Base-by-base conservation (phyloP, 2,888 invertebrate species). In the Trachelus iudaicus region DNA sequence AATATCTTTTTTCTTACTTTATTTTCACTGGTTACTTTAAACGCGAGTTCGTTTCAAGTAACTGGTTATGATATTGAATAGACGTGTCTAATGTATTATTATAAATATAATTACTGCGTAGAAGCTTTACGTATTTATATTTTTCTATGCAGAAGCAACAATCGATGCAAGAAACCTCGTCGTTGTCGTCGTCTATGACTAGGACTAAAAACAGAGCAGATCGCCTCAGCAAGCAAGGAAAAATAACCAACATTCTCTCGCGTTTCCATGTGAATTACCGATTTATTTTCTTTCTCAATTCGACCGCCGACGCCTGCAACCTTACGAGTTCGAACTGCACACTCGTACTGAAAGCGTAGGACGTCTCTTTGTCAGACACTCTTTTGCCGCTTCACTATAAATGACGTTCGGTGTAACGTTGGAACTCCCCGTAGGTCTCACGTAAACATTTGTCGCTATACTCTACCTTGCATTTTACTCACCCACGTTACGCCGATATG, bases 1-100 rank as follows among this genome's bases (percentile, higher is more conserved):
- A 69, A 69, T 75, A 76, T 75, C 79, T 83, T 76, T 83, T 84
- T 85, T 84, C 83, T 84, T 80, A 56, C 9, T 23, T 56, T 15
- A 23, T 56, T 56, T 56, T 56, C 23, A 56, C 23, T 23, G 6
- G 23, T 56, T 23, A 56, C 56, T 56, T 23, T 56, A 56, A 23
- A 56, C 23, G 9, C 2, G 9, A 23, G 0, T 56, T 56, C 56
- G 23, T 23, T 56, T 56, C 56, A 23, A 23, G 23, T 9, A 9
- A 3, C 56, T 23, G 23, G 56, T 23, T 56, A 23, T 9, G 23
- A 56, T 56, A 56, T 56, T 9, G 56, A 56, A 23, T 56, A 6
- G 2, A 9, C 15, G 9, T 56, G 23, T 56, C 0, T 23, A 9
- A 6, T 56, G 9, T 56, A 9, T 56, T 23, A 56, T 23, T 56